Evolutionary conservation across 2,888 invertebrate genomes (phyloP), one percentile per base, ranked within the genome.

Genomic region (Xestia sexstrigata): DNA sequence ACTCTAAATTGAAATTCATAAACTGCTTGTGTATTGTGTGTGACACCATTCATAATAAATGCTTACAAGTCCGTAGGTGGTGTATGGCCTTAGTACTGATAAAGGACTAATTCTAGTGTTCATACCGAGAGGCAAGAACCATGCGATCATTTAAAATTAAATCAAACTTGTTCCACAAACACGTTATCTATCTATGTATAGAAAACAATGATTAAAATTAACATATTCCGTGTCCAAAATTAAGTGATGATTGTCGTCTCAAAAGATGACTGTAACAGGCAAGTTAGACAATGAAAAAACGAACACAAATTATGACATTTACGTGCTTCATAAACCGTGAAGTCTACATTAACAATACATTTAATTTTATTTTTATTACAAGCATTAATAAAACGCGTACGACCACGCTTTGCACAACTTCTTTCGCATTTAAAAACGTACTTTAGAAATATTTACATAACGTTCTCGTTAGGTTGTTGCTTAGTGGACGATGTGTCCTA

Each of bases 381-480:
- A 82, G 86, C 83, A 65, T 65, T 65, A 75, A 35, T 55, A 72
- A 70, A 76, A 81, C 67, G 76, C 47, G 52, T 47, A 69, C 65
- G 77, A 67, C 62, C 55, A 30, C 63, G n/a, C n/a, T 60, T 62
- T 26, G 45, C 20, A 23, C 60, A 77, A 77, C 73, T 26, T 39
- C 15, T 11, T 66, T 52, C 66, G 82, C 74, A 75, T 78, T 74
- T 58, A 70, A 78, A 77, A 81, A 72, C 60, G 45, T 67, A 70
- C 55, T 74, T 74, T 68, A 23, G 42, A 86, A 81, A 77, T 87
- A 87, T 87, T 87, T 87, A 88, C 88, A 86, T 70, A 55, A 63
- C 52, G 67, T 78, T 70, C 42, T 65, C 70, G 45, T 67, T 76
- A 58, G 58, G 77, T 78, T 67, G 70, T 76, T 63, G 47, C 70